Evolutionary conservation across 2,888 invertebrate species (phyloP), one percentile per base, ranked within the genome.

Genomic region (Eupithecia subfuscata): DNA sequence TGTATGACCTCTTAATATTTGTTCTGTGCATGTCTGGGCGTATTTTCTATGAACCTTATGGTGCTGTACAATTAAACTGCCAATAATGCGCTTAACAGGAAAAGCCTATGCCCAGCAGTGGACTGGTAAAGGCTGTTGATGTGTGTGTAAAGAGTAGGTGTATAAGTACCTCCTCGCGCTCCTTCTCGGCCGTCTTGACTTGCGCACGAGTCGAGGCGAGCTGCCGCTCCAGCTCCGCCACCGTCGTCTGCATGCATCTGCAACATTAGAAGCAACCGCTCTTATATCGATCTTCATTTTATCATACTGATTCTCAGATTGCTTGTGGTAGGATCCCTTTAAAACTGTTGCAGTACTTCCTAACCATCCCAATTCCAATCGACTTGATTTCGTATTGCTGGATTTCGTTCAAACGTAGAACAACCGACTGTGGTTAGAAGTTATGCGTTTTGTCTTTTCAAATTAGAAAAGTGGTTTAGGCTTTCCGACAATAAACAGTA

Each of bases 221-320:
- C 84, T 97, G 96, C 71, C 96, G 91, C 85, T 97, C 97, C 86
- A 97, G 87, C 82, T 97, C 97, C 2, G 96, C 95, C 69, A 97
- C 95, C 81, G 96, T 96, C 34, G 95, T 95, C 85, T 97, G 96
- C 95, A 97, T 95, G 60, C 96, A 95, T 74, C 94, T 94, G 76
- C 14, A 37, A 60, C 25, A 25, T 25, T 14, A 6, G 25, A 25
- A 60, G 25, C 6, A 60, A 68, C 64, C 14, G 34, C 40, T 18
- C 22, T 65, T 30, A 63, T 22, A 16, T 22, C 11, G n/a, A 8
- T 9, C n/a, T 52, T n/a, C 52, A 52, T 52, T 52, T 52, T 48
- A 48, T 48, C n/a, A 30, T 30, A 30, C 1, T 30, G 30, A 30
- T n/a, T n/a, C n/a, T n/a, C n/a, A n/a, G n/a, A n/a, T n/a, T n/a